Conservation (phyloP, 2,888 invertebrate genomes). For the Synanthedon tipuliformis region DNA sequence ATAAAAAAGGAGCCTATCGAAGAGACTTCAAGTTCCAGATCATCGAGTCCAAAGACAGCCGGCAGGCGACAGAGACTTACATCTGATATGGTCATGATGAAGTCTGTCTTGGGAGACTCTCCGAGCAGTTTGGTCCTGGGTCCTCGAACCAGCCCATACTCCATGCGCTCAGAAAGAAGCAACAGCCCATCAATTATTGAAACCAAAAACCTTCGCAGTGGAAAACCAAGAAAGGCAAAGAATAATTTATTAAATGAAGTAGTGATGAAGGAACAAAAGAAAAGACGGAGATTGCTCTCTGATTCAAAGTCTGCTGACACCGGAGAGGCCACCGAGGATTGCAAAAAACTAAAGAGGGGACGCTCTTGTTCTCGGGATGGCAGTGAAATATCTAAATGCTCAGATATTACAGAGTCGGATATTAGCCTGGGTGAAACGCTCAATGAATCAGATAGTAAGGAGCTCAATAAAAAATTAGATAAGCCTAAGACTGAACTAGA, state of each 20-base stretch:
- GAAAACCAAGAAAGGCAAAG: conserved; percentile 74
- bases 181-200: conserved; percentile 61
- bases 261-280: conserved; percentile 67
- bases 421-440: conserved; percentile 71
- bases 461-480: conserved; percentile 66
- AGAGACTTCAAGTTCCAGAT: conserved; percentile 50
- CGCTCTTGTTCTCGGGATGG: conserved; percentile 67
- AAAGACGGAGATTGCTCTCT: conserved; percentile 64
- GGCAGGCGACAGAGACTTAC: conserved; percentile 51
- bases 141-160: conserved; percentile 69
- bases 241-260: conserved; percentile 69
- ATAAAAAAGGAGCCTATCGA: conserved; percentile 61
- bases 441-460: conserved; percentile 51
- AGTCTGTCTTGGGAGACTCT: conserved; percentile 51
- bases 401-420: conserved; percentile 73
- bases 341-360: conserved; percentile 55
- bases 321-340: conserved; percentile 44
- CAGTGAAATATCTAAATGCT: conserved; percentile 72
- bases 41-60: conserved; percentile 59
- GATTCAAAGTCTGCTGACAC: conserved; percentile 61
- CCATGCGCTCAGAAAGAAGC: conserved; percentile 71
- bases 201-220: conserved; percentile 73
- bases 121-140: conserved; percentile 47
- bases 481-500: conserved; percentile 69
- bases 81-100: conserved; percentile 62